phyloP scores from a whole-genome alignment of 2,113 vertebrate genomes.

The Ranitomeya imitator region DNA sequence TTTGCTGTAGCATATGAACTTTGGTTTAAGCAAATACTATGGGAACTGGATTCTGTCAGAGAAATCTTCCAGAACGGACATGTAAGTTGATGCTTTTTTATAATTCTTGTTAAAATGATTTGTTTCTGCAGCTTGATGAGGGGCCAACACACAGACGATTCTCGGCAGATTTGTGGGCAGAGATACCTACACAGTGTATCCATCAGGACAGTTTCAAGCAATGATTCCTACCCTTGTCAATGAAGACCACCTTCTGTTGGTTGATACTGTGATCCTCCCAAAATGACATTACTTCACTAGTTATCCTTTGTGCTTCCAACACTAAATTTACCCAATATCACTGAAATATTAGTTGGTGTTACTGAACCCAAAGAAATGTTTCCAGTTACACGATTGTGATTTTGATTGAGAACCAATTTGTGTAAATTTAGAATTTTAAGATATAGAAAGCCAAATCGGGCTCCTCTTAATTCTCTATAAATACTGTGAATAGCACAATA shows the following conservation, averaged over 20 bases:
- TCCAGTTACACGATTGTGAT: too few relatives aligned
- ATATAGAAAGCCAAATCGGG: too few relatives aligned
- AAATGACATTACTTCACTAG: neutral
- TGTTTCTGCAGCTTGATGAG: neutral
- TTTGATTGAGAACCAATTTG: neutral
- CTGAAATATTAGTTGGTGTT: neutral
- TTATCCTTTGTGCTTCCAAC: neutral
- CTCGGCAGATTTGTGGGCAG: neutral
- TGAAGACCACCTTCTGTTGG: neutral
- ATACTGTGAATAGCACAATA: neutral
- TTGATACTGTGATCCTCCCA: neutral
- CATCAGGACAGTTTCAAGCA: neutral
- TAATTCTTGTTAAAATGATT: neutral
- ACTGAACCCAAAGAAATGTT: neutral
- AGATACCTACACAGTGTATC: neutral
- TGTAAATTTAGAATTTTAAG: neutral
- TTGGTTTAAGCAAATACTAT: conserved; percentile 98
- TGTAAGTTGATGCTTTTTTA: conserved; percentile 76
- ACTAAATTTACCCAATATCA: neutral
- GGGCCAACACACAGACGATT: neutral
- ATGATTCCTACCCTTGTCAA: neutral
- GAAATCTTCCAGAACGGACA: conserved; percentile 90
- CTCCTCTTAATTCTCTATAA: too few relatives aligned
- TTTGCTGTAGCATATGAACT: conserved; percentile 88
- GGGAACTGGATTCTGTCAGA: conserved; percentile 93